Percentiles rank a stretch among this genome's conserved stretches.
Conservation (phyloP, 2,797 vertebrate genomes). For the Labeo calbasu region DNA sequence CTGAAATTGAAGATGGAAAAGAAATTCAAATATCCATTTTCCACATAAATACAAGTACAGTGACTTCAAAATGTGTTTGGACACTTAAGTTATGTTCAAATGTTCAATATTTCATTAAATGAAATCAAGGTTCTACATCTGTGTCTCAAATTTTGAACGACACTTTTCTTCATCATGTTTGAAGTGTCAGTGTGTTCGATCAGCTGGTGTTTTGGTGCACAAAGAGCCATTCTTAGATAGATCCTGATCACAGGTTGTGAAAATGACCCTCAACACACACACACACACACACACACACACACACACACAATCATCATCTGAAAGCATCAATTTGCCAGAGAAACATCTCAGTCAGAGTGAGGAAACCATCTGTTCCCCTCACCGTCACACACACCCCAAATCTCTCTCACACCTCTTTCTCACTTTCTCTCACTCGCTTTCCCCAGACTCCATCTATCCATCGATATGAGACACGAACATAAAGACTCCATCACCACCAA, state of each 20-base stretch:
- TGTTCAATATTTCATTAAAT: background rate
- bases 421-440: slow-evolving; percentile 21
- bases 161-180: background rate
- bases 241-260: background rate
- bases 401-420: slow-evolving; percentile 3
- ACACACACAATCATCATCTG: slow-evolving; percentile 24
- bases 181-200: background rate
- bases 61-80: background rate
- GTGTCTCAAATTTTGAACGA: background rate
- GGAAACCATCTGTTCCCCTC: slow-evolving; percentile 47
- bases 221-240: background rate
- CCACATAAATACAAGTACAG: background rate
- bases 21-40: background rate
- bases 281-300: background rate
- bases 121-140: background rate
- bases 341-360: slow-evolving; percentile 42
- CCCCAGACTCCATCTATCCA: background rate
- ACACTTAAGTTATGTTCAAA: background rate
- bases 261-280: background rate
- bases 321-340: slow-evolving; percentile 44
- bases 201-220: background rate
- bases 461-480: background rate
- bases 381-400: background rate
- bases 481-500: background rate
- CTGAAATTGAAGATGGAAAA: background rate